Base-by-base conservation (phyloP, 2,113 vertebrate genomes). In the Rostratula benghalensis region DNA sequence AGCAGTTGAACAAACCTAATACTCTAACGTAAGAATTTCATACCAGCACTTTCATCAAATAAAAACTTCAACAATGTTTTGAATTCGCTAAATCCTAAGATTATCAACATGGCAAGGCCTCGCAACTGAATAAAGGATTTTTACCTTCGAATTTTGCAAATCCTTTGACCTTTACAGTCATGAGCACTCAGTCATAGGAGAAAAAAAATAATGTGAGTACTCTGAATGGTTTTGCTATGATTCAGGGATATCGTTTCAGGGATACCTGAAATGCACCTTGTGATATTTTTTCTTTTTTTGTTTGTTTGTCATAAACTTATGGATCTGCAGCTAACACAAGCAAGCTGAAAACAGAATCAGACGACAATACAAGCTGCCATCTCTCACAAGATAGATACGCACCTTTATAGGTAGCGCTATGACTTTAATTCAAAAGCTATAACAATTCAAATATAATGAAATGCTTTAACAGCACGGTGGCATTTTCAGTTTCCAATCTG, bases 361-460 rank as follows among this genome's bases (percentile, higher is more conserved):
- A 86, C 27, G 51, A 67, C 57, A 92, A 15, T 25, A 67, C 73
- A 17, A 83, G 11, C 60, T 87, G 24, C 45, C 54, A 61, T 74
- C 31, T 51, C 65, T 84, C 83, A 84, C 48, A 83, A 81, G 64
- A 86, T 25, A 75, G 43, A 77, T 82, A 54, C 27, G 76, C 14
- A 50, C 35, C 22, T 90, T 90, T 80, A 63, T 6, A 67, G 21
- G 24, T 11, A 45, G 31, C 8, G n/a, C 14, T 70, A 25, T 51
- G 41, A 27, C 50, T 90, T 89, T 50, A 48, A 73, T 84, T 92
- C 60, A 48, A 61, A 91, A 78, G 60, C 37, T 76, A 7, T 59
- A 81, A 56, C 46, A 91, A 69, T 79, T 91, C 59, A 95, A 89
- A 91, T 83, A 69, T 87, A 93, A 92, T 81, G 43, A 95, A 94